Base-by-base conservation (phyloP, 2,797 vertebrate species). In the Gymnodraco acuticeps region DNA sequence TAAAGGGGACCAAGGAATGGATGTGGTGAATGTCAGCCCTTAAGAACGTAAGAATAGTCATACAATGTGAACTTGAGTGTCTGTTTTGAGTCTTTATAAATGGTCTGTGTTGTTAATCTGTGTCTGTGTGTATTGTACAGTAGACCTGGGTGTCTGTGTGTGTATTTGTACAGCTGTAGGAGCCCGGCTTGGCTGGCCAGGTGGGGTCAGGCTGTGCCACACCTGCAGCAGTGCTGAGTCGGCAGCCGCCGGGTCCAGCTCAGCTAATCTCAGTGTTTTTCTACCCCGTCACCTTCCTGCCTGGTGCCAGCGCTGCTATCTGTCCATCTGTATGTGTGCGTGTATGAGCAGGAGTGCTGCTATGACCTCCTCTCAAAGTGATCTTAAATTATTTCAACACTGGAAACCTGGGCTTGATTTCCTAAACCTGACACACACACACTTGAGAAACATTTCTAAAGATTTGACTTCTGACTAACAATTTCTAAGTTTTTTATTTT, bases 111-210 rank as follows among this genome's bases (percentile, higher is more conserved):
- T 60, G 41, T 51, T 27, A 48, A 42, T 73, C 13, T 14, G 17
- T 80, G 63, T 17, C 12, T 63, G 45, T 59, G 68, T 55, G 70
- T 72, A 43, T 64, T 73, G 70, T 77, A 38, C 33, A 38, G 33
- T 38, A 38, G 33, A 38, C 33, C 33, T 38, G 67, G 16, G 16
- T 63, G 64, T 78, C 13, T 58, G 61, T 72, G 78, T 67, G 87
- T 76, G 86, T 95, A 87, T 95, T 95, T 94, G 75, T 68, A 92
- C 94, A 95, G 95, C 95, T 95, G 95, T 63, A 82, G 70, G 50
- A 75, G 80, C 33, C 42, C 73, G 73, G 46, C 82, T 85, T 85
- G 82, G 83, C 80, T 85, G 87, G 79, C 80, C 85, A 60, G 77
- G 67, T 83, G 66, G 77, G 84, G 82, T 85, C 92, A 87, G 83